These are phyloP conservation scores for Passerina amoena DNA, from an alignment of 2,113 vertebrate genomes.

Conservation along the genomic window DNA sequence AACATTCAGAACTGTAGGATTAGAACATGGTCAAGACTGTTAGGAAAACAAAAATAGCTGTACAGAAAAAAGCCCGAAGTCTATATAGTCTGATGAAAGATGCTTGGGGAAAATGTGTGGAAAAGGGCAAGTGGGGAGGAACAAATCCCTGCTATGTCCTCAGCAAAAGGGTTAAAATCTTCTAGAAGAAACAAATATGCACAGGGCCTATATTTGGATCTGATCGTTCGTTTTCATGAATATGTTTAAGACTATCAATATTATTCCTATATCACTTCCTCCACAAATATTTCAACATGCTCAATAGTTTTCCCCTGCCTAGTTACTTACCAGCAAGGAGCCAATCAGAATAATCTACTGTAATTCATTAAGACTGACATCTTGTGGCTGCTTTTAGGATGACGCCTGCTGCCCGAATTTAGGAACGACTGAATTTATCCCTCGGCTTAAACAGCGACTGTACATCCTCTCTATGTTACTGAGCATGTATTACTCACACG, in stretches of 20 bases:
- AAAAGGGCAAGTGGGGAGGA: background rate
- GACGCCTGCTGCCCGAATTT: background rate
- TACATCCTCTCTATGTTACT: background rate
- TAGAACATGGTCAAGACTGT: background rate
- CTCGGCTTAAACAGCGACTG: background rate
- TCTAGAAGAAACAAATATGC: background rate
- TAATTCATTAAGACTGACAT: slow-evolving; percentile 69
- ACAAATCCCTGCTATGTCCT: background rate
- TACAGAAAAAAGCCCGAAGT: background rate
- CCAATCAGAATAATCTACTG: background rate
- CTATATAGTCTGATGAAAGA: background rate
- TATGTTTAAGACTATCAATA: background rate
- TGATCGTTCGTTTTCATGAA: background rate
- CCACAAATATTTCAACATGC: background rate
- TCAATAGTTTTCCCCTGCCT: background rate
- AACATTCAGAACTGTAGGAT: background rate
- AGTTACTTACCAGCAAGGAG: background rate
- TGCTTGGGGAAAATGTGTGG: background rate
- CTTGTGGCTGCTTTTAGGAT: slow-evolving; percentile 67
- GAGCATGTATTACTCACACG: background rate
- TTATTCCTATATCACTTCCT: background rate
- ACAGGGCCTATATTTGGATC: background rate
- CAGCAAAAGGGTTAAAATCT: background rate
- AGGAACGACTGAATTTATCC: background rate
- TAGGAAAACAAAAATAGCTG: background rate